Evolutionary conservation across 2,888 invertebrate genomes (phyloP).

Genomic region (Drosophila affinis): DNA sequence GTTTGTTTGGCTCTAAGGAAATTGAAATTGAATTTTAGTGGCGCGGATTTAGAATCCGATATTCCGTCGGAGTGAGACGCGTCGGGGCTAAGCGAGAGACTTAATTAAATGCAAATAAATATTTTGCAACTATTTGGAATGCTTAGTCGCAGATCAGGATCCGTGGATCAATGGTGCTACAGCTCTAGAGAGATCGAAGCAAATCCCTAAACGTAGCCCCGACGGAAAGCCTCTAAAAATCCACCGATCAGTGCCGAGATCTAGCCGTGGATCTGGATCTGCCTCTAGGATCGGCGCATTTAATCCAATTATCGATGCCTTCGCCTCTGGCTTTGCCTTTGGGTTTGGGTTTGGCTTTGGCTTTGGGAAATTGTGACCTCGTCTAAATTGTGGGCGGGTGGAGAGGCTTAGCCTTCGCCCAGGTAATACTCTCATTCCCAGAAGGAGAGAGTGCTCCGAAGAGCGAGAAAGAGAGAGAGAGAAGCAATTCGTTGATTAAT

Average conservation of each 20-base stretch:
- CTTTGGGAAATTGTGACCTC: slow-evolving; percentile 56
- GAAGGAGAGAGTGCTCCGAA: slow-evolving; percentile 33
- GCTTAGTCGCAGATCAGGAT: slow-evolving; percentile 51
- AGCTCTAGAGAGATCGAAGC: slow-evolving; percentile 20
- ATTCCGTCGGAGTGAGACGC: neutral
- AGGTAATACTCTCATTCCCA: slow-evolving; percentile 47
- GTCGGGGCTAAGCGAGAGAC: slow-evolving; percentile 54
- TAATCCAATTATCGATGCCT: slow-evolving; percentile 74
- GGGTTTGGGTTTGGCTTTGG: slow-evolving; percentile 17
- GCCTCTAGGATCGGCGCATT: slow-evolving; percentile 45
- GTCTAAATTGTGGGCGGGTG: slow-evolving; percentile 67
- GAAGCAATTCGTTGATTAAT: slow-evolving; percentile 63
- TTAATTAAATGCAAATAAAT: slow-evolving; percentile 74
- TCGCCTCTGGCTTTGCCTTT: slow-evolving; percentile 2
- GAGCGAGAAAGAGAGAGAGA: neutral
- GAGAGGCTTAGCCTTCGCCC: slow-evolving; percentile 56
- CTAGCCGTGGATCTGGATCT: slow-evolving; percentile 22
- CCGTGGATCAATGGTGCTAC: slow-evolving; percentile 25
- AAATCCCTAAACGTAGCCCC: slow-evolving; percentile 50
- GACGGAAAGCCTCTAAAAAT: slow-evolving; percentile 60
- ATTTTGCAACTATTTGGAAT: slow-evolving; percentile 67
- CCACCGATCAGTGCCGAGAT: slow-evolving; percentile 64
- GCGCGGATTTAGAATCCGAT: slow-evolving; percentile 52
- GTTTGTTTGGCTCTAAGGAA: slow-evolving; percentile 41
- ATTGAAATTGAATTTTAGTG: slow-evolving; percentile 71